phyloP scores from a whole-genome alignment of 1,140 invertebrate genomes.

The Zaprionus tsacasi region DNA sequence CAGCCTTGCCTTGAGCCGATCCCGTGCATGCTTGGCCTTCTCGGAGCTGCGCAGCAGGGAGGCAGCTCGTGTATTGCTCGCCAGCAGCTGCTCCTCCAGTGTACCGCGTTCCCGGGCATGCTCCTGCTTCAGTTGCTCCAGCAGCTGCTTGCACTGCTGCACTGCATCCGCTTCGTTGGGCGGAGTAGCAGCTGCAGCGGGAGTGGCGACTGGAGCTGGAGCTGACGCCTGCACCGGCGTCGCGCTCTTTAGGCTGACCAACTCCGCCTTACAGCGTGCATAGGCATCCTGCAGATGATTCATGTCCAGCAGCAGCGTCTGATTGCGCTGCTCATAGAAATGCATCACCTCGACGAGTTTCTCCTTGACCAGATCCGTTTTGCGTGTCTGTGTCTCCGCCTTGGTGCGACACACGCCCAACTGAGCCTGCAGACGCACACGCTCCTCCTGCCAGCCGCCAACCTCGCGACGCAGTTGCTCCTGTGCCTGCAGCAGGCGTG shows the following conservation, averaged over 20 bases:
- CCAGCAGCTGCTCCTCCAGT: slow-evolving; percentile 51
- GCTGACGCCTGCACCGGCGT: not conserved
- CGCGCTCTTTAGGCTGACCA: slow-evolving; percentile 85
- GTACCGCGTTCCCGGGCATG: slow-evolving; percentile 85
- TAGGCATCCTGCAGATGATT: slow-evolving; percentile 86
- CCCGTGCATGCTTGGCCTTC: slow-evolving; percentile 72
- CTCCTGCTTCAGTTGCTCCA: slow-evolving; percentile 87
- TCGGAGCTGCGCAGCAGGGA: slow-evolving; percentile 55
- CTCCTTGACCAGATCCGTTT: slow-evolving; percentile 85
- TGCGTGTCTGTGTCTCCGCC: slow-evolving; percentile 82
- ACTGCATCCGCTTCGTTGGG: slow-evolving; percentile 85
- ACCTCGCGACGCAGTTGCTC: slow-evolving; percentile 86
- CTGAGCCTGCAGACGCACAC: slow-evolving; percentile 77
- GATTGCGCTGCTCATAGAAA: slow-evolving; percentile 87
- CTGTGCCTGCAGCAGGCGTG: slow-evolving; percentile 86
- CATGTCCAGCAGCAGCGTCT: slow-evolving; percentile 86
- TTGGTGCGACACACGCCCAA: slow-evolving; percentile 76
- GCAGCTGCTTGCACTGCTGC: slow-evolving; percentile 87
- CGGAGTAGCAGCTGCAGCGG: slow-evolving; percentile 80
- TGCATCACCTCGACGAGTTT: slow-evolving; percentile 87
- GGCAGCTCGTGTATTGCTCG: slow-evolving; percentile 32
- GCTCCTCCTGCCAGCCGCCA: slow-evolving; percentile 77
- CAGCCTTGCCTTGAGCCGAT: slow-evolving; percentile 71
- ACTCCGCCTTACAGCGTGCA: slow-evolving; percentile 85
- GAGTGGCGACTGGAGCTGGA: slow-evolving; percentile 57